Evolutionary conservation across 2,113 vertebrate genomes (phyloP), one percentile per base, ranked within the genome.

Genomic region (Balaeniceps rex): DNA sequence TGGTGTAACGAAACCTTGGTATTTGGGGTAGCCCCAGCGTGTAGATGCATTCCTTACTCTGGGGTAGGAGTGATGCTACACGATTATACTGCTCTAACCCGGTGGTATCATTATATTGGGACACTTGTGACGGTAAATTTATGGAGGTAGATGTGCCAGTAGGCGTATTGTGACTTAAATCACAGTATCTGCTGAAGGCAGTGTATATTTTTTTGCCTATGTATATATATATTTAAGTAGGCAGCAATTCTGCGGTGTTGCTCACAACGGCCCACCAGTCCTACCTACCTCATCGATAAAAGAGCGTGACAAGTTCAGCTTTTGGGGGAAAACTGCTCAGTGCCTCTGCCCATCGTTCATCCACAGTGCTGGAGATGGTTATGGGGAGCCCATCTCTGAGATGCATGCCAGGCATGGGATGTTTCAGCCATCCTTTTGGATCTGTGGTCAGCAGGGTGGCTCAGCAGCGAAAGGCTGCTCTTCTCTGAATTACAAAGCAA

Each of bases 181-280:
- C 91, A 38, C 84, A 76, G 66, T 82, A 72, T 94, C 87, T 85
- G 89, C 89, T 83, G 91, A 61, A 94, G 87, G 81, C 81, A 83
- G 21, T 5, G 31, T 60, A 10, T 76, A 33, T 91, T 85, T 91
- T 64, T 63, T 83, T 40, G 22, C 34, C 49, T 72, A 11, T 78
- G 40, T 84, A 44, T 96, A 74, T 88, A 87, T 91, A 85, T 90
- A 54, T 88, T 85, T 70, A 69, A 90, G 89, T 87, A 87, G 94
- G 95, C 84, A 97, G 94, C 33, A 87, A 46, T 61, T 82, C 81
- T 76, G 74, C 0, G 1, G 38, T 1, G 2, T 54, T 93, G 81
- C 71, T 84, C 77, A 44, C 66, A 66, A 91, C 86, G 93, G 65
- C 92, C 88, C 87, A 89, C 88, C 70, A 61, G 51, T 68, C 61